These are phyloP conservation scores for Chrysolina haemoptera DNA, from an alignment of 2,888 invertebrate species.

Conservation along the genomic window DNA sequence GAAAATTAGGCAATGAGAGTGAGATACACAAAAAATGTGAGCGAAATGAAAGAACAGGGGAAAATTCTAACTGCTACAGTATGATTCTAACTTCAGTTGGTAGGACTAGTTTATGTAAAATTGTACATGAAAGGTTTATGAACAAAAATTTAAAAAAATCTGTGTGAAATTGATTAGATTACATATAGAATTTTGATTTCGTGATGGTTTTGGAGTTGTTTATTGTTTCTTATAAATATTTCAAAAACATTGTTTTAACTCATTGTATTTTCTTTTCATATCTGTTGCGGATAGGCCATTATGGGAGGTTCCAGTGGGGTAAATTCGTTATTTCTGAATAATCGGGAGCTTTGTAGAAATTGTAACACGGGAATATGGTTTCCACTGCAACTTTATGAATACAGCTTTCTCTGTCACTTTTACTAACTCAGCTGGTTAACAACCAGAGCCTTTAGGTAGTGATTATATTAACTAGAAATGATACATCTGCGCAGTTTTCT, in stretches of 20 bases:
- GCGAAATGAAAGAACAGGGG: too few relatives aligned
- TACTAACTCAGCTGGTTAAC: background rate
- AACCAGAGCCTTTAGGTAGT: background rate
- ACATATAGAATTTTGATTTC: too few relatives aligned
- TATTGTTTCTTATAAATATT: too few relatives aligned
- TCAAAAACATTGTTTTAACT: background rate
- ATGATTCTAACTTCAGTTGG: too few relatives aligned
- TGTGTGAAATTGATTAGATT: too few relatives aligned
- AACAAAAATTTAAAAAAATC: too few relatives aligned
- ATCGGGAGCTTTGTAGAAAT: conserved; percentile 4
- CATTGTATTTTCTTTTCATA: conserved; percentile 31
- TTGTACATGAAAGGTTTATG: too few relatives aligned
- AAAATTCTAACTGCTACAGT: too few relatives aligned
- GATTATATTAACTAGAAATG: background rate
- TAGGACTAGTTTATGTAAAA: too few relatives aligned
- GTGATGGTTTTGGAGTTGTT: too few relatives aligned
- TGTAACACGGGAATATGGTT: background rate
- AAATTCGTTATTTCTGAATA: conserved; percentile 24
- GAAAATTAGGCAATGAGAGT: too few relatives aligned
- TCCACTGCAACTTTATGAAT: background rate
- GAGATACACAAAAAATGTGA: too few relatives aligned
- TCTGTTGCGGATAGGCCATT: conserved; percentile 37
- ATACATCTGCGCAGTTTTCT: background rate
- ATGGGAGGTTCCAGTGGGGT: conserved; percentile 41
- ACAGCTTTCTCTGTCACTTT: background rate